phyloP scores from a whole-genome alignment of 2,797 vertebrate genomes.

The Malacoraja senta region DNA sequence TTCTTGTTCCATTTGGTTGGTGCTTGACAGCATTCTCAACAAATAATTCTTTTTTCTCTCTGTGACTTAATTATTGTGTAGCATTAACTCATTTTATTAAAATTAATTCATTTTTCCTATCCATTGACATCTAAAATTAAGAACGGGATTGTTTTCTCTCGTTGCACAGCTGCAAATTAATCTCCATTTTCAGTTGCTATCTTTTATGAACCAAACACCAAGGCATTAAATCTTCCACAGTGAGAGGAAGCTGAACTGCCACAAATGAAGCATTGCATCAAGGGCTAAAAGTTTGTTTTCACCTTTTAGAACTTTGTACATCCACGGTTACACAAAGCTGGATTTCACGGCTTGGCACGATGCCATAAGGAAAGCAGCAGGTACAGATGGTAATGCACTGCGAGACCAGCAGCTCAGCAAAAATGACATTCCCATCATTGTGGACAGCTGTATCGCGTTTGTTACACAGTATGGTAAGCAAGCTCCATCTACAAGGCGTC shows the following conservation, averaged over 20 bases:
- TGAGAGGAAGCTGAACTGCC: not conserved
- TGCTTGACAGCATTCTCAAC: not conserved
- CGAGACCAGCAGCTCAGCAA: slow-evolving; percentile 90
- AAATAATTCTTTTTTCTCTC: not conserved
- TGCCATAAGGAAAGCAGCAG: slow-evolving; percentile 83
- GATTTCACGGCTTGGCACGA: slow-evolving; percentile 86
- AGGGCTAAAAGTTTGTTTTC: slow-evolving; percentile 28
- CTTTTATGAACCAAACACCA: not conserved
- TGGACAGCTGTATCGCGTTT: slow-evolving; percentile 93
- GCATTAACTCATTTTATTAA: not conserved
- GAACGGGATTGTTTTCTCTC: not conserved
- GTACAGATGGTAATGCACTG: slow-evolving; percentile 80
- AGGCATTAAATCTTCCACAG: not conserved
- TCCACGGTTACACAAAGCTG: slow-evolving; percentile 76
- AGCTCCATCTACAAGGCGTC: slow-evolving; percentile 8
- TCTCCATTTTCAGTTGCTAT: not conserved
- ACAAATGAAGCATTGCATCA: not conserved
- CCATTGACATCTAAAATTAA: not conserved
- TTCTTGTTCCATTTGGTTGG: not conserved
- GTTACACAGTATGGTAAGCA: slow-evolving; percentile 92
- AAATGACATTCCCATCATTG: slow-evolving; percentile 85
- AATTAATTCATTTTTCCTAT: not conserved
- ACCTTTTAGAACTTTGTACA: slow-evolving; percentile 75
- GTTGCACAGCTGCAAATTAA: not conserved
- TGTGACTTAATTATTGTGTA: not conserved